Evolutionary conservation across 92 coral and sea anemone species (phyloP).

Genomic region (Zoanthus gigantus): DNA sequence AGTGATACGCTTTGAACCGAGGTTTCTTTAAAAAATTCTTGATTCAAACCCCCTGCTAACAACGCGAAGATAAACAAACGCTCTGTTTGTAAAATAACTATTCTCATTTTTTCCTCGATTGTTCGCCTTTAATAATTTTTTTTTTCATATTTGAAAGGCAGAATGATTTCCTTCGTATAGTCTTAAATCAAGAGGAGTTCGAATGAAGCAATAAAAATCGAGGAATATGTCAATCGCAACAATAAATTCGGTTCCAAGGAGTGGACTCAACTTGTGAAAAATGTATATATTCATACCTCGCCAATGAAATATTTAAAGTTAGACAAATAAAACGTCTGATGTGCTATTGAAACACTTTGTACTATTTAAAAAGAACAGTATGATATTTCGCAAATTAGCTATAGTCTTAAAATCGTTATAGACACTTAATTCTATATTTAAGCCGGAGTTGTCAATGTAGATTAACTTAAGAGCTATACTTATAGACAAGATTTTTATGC

Average conservation of each 20-base stretch:
- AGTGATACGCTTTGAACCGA: not conserved
- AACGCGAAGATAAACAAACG: not conserved
- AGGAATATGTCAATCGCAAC: not conserved
- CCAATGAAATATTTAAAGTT: constrained; percentile 4
- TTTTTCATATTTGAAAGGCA: not conserved
- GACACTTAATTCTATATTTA: constrained; percentile 13
- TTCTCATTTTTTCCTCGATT: not conserved
- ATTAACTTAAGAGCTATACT: not conserved
- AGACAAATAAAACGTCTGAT: constrained; percentile 13
- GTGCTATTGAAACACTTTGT: constrained; percentile 19
- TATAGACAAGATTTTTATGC: not conserved
- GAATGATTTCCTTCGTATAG: not conserved
- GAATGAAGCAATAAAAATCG: constrained; percentile 31
- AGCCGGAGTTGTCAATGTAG: too few species aligned
- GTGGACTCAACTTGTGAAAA: too few species aligned
- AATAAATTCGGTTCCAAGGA: too few species aligned
- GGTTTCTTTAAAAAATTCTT: not conserved
- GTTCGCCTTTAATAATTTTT: not conserved
- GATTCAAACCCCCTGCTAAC: not conserved
- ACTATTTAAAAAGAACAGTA: constrained; percentile 39
- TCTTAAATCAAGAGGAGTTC: constrained; percentile 20
- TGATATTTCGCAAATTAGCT: constrained; percentile 26
- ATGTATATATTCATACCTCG: too few species aligned
- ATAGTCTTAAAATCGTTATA: constrained; percentile 21
- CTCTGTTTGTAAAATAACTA: not conserved